phyloP scores from a whole-genome alignment of 2,797 vertebrate species.

The Oophaga sylvatica region DNA sequence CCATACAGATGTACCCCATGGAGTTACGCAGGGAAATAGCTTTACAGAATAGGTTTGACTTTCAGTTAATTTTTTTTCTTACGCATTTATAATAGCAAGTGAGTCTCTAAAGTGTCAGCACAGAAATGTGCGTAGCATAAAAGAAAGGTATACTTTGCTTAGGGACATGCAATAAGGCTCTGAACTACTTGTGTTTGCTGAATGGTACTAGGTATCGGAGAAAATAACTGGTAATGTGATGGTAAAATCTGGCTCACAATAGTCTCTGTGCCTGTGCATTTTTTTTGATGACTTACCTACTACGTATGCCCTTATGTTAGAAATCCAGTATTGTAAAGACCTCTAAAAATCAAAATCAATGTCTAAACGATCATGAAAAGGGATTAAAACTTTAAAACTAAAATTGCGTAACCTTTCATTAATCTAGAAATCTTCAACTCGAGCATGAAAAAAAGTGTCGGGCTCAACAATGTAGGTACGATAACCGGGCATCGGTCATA shows the following conservation, averaged over 20 bases:
- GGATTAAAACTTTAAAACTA: no score
- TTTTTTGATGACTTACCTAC: no score
- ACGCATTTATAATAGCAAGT: background rate
- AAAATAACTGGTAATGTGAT: background rate
- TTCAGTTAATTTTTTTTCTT: background rate
- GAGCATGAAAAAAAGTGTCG: no score
- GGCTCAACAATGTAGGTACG: no score
- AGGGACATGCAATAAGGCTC: background rate
- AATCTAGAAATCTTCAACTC: no score
- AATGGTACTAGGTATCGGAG: background rate
- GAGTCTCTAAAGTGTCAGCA: background rate
- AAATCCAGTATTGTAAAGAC: background rate
- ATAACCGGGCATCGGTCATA: no score
- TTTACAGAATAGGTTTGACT: background rate
- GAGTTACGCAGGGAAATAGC: background rate
- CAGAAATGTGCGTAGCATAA: background rate
- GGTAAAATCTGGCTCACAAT: background rate
- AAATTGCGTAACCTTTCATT: no score
- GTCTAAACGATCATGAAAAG: no score
- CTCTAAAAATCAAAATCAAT: no score
- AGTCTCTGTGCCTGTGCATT: background rate
- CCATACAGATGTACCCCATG: background rate
- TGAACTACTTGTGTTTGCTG: background rate
- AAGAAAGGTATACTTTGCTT: background rate
- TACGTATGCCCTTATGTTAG: background rate